phyloP scores from a whole-genome alignment of 2,888 invertebrate species.

The Acanthosepion esculentum region DNA sequence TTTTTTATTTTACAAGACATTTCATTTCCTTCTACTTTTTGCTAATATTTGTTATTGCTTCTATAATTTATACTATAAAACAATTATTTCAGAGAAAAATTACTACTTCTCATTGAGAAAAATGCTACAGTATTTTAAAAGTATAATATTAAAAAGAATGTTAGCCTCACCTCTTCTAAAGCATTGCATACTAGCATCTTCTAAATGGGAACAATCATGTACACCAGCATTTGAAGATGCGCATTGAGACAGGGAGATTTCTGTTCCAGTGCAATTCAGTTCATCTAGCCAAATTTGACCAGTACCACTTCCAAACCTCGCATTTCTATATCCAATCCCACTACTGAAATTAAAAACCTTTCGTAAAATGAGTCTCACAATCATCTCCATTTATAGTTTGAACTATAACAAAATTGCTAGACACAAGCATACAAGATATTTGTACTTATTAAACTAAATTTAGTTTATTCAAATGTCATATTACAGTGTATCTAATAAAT shows the following conservation, averaged over 20 bases:
- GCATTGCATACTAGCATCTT: constrained; percentile 81
- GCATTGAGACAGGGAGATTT: constrained; percentile 78
- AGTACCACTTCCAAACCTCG: constrained; percentile 54
- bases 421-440: too few relatives aligned
- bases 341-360: neutral
- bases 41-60: too few relatives aligned
- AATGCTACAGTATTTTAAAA: neutral
- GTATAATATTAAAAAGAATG: neutral
- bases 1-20: too few relatives aligned
- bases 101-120: too few relatives aligned
- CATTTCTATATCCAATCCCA: neutral
- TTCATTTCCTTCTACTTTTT: too few relatives aligned
- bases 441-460: too few relatives aligned
- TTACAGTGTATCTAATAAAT: too few relatives aligned
- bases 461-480: too few relatives aligned
- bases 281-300: constrained; percentile 67
- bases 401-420: too few relatives aligned
- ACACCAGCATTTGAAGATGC: constrained; percentile 81
- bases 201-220: constrained; percentile 84
- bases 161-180: neutral
- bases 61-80: too few relatives aligned
- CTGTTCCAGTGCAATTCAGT: constrained; percentile 80
- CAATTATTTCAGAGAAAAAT: too few relatives aligned
- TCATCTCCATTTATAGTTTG: neutral
- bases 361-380: neutral